Base-by-base conservation (phyloP, 2,888 invertebrate species). In the Heliconius aoede region DNA sequence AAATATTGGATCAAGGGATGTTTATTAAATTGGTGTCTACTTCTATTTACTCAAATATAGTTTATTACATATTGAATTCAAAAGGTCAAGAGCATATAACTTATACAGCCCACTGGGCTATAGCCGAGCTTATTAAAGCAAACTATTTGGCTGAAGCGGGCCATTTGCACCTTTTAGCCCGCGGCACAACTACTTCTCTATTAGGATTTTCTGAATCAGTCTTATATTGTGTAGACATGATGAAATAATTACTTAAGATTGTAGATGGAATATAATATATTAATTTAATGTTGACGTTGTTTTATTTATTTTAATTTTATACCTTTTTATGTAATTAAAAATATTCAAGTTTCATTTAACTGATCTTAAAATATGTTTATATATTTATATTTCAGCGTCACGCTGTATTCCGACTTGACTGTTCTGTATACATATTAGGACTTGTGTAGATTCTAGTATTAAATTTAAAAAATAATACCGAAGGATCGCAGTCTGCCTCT, bases 81-180 rank as follows among this genome's bases (percentile, higher is more conserved):
- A 86, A 87, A 58, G 72, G 72, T 0, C 80, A 78, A 2, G 88
- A 88, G 4, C 80, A 82, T 0, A 78, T 71, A 18, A 36, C 78
- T 1, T 93, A 92, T 81, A 86, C 88, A 0, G 82, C 89, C 1
- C 76, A 85, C 15, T 91, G 92, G 93, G 92, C 93, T 0, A 84
- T 86, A 4, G 72, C 73, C 0, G 87, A 91, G 78, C 87, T 95
- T 1, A 62, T 86, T 3, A 84, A 85, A 30, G 90, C 89, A 0
- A 86, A 88, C 65, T 89, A 83, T 69, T 71, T 87, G 1, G 91
- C 94, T 0, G 94, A 95, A 77, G 94, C 93, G 0, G 94, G 94
- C 2, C 89, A 92, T 69, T 80, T 95, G 0, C 86, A 88, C 40
- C 84, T 94, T 0, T 74, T 89, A 75, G 83, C 84, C 8, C 79